These are phyloP conservation scores for Periparus ater DNA, from an alignment of 2,797 vertebrate species.

Conservation along the genomic window DNA sequence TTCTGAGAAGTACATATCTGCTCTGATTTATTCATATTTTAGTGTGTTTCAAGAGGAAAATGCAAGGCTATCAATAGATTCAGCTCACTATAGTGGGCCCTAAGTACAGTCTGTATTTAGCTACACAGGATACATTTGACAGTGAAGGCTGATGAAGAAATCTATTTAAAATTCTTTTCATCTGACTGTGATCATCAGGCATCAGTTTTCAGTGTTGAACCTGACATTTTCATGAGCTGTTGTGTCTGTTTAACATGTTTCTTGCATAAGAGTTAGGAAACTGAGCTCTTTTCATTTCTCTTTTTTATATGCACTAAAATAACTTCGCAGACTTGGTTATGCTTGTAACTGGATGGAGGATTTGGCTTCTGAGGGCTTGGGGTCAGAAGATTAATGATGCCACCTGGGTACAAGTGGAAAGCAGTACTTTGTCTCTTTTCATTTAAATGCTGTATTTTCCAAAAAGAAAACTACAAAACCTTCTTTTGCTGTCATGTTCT, in stretches of 20 bases:
- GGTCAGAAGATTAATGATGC: background rate
- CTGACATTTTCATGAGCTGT: conserved; percentile 35
- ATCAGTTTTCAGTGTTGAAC: conserved; percentile 24
- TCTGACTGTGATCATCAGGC: conserved; percentile 12
- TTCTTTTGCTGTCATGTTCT: background rate
- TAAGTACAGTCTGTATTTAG: background rate
- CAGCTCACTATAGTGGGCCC: background rate
- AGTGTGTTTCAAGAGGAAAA: background rate
- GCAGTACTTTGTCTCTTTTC: background rate
- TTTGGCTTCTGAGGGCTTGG: background rate
- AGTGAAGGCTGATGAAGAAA: background rate
- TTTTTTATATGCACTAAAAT: background rate
- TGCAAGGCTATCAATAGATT: background rate
- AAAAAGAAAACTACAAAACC: background rate
- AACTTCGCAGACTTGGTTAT: background rate
- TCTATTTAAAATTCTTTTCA: conserved; percentile 20
- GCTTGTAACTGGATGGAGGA: background rate
- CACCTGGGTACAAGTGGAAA: background rate
- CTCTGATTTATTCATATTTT: conserved; percentile 7
- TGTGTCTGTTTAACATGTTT: background rate
- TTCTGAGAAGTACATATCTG: background rate
- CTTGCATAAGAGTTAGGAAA: background rate
- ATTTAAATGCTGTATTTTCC: background rate
- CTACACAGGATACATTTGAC: background rate
- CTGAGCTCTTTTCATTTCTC: background rate